Conservation (phyloP, 2,113 vertebrate genomes). For the Pelecanus crispus region DNA sequence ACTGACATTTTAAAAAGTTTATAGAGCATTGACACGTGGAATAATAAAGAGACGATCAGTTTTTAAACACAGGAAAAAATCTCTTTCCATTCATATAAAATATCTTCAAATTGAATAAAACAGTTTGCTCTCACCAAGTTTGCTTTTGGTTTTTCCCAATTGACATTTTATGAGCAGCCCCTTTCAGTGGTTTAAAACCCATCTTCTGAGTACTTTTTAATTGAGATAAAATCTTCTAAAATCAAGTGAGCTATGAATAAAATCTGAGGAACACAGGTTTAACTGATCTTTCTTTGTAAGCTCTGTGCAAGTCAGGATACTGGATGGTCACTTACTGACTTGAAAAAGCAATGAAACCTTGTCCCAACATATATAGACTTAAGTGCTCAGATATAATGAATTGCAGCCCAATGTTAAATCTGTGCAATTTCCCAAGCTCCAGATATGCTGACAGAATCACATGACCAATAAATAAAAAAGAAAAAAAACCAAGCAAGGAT, state of each 20-base stretch:
- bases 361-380: not conserved
- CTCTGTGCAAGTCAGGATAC: not conserved
- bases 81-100: not conserved
- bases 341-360: not conserved
- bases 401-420: not conserved
- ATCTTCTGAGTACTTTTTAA: not conserved
- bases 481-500: not conserved
- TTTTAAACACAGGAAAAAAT: not conserved
- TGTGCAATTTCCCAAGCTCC: not conserved
- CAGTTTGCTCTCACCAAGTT: not conserved
- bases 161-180: not conserved
- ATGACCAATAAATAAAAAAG: not conserved
- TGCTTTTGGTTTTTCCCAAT: not conserved
- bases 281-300: not conserved
- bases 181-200: not conserved
- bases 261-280: not conserved
- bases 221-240: not conserved
- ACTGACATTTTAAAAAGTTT: not conserved
- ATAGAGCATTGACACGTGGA: not conserved
- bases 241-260: not conserved
- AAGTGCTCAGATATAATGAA: not conserved
- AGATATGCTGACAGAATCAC: not conserved
- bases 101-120: slow-evolving; percentile 12
- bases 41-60: not conserved
- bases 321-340: not conserved